These are phyloP conservation scores for Gorsachius magnificus DNA, from an alignment of 2,797 vertebrate species.

Conservation along the genomic window DNA sequence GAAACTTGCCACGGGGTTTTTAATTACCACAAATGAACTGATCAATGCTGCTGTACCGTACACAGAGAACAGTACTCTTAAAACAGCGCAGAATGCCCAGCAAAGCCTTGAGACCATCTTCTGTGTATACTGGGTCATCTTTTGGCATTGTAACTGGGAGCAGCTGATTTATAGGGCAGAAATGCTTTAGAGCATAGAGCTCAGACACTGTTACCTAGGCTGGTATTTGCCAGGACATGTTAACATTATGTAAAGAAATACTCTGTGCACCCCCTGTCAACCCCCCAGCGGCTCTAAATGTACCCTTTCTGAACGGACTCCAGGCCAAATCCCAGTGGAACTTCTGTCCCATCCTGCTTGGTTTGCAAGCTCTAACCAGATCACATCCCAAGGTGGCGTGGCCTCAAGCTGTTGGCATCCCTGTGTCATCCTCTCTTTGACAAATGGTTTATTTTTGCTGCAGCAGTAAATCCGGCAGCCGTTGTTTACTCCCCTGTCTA, in stretches of 20 bases:
- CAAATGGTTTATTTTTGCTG: conserved; percentile 56
- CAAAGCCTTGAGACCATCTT: conserved; percentile 3
- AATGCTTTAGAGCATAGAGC: not conserved
- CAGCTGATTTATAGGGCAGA: not conserved
- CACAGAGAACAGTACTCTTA: not conserved
- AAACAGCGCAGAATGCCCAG: not conserved
- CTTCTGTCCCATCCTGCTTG: not conserved
- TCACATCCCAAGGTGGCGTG: not conserved
- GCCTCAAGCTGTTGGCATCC: conserved; percentile 26
- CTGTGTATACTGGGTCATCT: not conserved
- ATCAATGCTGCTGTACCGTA: not conserved
- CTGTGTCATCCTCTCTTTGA: not conserved
- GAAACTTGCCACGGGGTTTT: conserved; percentile 42
- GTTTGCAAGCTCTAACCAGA: not conserved
- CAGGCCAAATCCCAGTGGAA: not conserved
- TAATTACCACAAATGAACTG: conserved; percentile 39
- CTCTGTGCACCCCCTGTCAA: not conserved
- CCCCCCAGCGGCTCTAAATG: not conserved
- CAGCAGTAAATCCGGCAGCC: conserved; percentile 49
- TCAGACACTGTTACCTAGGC: not conserved
- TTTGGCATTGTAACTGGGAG: not conserved
- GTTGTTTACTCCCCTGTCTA: conserved; percentile 46
- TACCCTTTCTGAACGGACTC: not conserved
- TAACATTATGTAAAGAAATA: not conserved
- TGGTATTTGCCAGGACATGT: not conserved